Conservation (phyloP, 2,797 vertebrate genomes). For the Leptodactylus fallax region DNA sequence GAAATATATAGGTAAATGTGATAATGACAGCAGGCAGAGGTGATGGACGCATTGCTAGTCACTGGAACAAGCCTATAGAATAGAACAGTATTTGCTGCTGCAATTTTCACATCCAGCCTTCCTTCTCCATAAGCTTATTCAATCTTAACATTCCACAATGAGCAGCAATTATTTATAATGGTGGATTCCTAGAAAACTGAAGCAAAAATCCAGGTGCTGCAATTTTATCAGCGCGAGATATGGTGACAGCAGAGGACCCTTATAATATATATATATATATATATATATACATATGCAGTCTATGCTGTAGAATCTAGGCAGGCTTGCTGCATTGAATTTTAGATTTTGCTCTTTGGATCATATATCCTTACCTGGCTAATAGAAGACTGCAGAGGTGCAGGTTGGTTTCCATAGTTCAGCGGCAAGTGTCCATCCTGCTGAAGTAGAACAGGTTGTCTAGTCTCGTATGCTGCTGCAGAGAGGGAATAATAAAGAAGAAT, state of each 20-base stretch:
- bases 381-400: slow-evolving; percentile 74
- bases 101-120: slow-evolving; percentile 31
- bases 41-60: slow-evolving; percentile 47
- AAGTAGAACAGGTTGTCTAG: slow-evolving; percentile 71
- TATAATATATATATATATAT: slow-evolving; percentile 43
- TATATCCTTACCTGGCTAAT: slow-evolving; percentile 78
- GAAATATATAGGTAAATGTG: slow-evolving; percentile 39
- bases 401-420: slow-evolving; percentile 78
- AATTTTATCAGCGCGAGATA: slow-evolving; percentile 4
- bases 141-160: slow-evolving; percentile 13
- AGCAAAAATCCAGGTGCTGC: slow-evolving; percentile 43
- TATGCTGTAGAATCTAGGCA: neutral
- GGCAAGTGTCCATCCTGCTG: slow-evolving; percentile 81
- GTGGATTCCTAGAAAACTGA: slow-evolving; percentile 24
- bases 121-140: neutral
- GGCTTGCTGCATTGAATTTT: neutral
- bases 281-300: slow-evolving; percentile 42
- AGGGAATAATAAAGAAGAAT: slow-evolving; percentile 66
- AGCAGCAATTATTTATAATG: slow-evolving; percentile 42
- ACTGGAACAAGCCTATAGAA: slow-evolving; percentile 42
- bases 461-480: slow-evolving; percentile 77
- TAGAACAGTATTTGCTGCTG: slow-evolving; percentile 38
- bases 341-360: neutral
- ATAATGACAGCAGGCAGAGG: slow-evolving; percentile 48
- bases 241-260: neutral